Percentiles rank a stretch among this genome's conserved stretches.
phyloP scores from a whole-genome alignment of 1,140 invertebrate species.

The Battus philenor region DNA sequence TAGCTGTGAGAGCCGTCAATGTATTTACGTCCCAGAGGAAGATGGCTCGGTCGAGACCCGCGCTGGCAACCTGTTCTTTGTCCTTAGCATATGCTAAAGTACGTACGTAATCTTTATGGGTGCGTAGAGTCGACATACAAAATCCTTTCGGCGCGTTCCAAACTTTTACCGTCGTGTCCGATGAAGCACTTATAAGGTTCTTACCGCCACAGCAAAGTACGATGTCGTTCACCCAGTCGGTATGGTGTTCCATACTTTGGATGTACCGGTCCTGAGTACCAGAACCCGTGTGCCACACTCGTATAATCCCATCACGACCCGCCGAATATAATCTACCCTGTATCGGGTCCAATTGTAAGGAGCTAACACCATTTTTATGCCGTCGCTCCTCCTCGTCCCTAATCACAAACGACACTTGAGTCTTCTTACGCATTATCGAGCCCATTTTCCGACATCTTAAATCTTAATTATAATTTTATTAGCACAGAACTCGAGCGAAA shows the following conservation, averaged over 20 bases:
- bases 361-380: slow-evolving; percentile 97
- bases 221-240: slow-evolving; percentile 99
- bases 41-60: slow-evolving; percentile 97
- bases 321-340: slow-evolving; percentile 96
- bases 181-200: slow-evolving; percentile 98
- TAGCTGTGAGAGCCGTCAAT: slow-evolving; percentile 96
- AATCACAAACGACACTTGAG: slow-evolving; percentile 97
- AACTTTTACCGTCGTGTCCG: slow-evolving; percentile 99
- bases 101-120: slow-evolving; percentile 99
- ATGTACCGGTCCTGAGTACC: slow-evolving; percentile 87
- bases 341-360: slow-evolving; percentile 93
- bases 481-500: slow-evolving; percentile 8
- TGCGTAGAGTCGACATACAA: slow-evolving; percentile 97
- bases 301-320: slow-evolving; percentile 98
- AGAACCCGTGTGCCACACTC: slow-evolving; percentile 91
- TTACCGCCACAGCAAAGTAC: slow-evolving; percentile 97
- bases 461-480: slow-evolving; percentile 28
- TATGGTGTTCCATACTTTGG: slow-evolving; percentile 98
- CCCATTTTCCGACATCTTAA: slow-evolving; percentile 73
- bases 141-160: slow-evolving; percentile 99
- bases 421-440: slow-evolving; percentile 73
- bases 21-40: slow-evolving; percentile 99
- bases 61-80: slow-evolving; percentile 95
- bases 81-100: slow-evolving; percentile 99
- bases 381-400: slow-evolving; percentile 95